A percentile compares a stretch with the other conserved stretches of the same genome.
These are phyloP conservation scores for Corythornis madagascariensis DNA, from an alignment of 2,113 vertebrate genomes.

Conservation along the genomic window DNA sequence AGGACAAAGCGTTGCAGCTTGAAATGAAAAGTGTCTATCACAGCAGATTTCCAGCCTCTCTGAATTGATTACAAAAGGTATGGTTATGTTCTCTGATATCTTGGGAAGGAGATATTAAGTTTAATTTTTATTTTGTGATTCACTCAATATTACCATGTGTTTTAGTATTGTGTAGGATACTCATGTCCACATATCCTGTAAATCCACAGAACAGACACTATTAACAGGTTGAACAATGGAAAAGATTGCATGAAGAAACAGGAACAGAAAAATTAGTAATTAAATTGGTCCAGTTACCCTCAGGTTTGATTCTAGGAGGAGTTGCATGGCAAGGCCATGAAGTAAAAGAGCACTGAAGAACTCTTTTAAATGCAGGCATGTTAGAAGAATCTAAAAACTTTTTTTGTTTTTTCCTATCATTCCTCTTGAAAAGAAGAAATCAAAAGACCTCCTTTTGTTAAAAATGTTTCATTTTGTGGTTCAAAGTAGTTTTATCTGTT, in stretches of 20 bases:
- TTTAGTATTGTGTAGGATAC: neutral
- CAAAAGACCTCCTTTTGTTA: rapidly evolving
- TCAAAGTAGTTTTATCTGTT: neutral
- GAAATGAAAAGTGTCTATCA: neutral
- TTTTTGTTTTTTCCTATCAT: no score
- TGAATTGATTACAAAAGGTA: neutral
- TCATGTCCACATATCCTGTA: no score
- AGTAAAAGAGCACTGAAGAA: neutral
- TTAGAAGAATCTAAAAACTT: rapidly evolving
- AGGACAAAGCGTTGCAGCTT: neutral
- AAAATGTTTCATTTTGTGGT: neutral
- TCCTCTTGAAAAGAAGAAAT: neutral
- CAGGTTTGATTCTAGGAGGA: neutral
- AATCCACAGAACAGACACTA: neutral
- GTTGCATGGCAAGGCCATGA: neutral
- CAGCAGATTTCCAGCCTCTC: neutral
- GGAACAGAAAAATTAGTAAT: neutral
- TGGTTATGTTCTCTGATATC: neutral
- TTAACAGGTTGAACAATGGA: neutral
- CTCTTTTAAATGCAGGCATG: neutral
- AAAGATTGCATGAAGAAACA: neutral
- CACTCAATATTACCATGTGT: neutral
- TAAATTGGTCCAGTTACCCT: neutral
- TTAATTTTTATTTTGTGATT: neutral
- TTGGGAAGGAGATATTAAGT: neutral